Evolutionary conservation across 2,797 vertebrate genomes (phyloP).

Genomic region (Petrocephalus schoutedeni): DNA sequence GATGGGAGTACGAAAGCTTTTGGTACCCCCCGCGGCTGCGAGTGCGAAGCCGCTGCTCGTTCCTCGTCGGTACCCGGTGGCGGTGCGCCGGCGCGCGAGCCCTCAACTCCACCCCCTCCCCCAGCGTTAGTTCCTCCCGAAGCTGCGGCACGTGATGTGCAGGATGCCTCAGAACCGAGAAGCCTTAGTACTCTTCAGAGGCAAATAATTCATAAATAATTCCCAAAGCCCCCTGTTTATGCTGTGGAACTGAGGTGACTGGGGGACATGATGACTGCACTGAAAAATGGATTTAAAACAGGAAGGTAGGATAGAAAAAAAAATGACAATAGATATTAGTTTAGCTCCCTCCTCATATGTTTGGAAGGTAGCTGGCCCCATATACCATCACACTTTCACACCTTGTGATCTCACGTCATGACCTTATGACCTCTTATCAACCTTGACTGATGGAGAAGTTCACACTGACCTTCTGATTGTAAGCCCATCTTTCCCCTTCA

Average conservation of each 20-base stretch:
- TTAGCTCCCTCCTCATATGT: too few species aligned
- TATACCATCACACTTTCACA: too few species aligned
- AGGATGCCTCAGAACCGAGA: background rate
- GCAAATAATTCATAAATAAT: background rate
- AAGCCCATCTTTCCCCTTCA: background rate
- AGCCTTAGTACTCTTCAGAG: background rate
- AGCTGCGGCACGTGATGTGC: background rate
- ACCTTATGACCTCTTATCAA: background rate
- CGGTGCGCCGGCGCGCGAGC: background rate
- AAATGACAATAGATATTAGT: background rate
- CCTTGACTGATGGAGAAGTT: background rate
- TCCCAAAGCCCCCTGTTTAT: background rate
- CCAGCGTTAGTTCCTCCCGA: background rate
- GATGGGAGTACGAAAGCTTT: background rate
- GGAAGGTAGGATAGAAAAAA: background rate
- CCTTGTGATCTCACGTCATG: too few species aligned
- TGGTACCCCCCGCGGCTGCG: background rate
- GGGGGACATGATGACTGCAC: background rate
- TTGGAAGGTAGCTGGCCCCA: too few species aligned
- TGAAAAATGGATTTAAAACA: background rate
- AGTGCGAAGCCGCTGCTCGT: background rate
- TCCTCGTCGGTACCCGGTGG: background rate
- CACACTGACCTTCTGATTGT: background rate
- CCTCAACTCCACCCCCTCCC: background rate
- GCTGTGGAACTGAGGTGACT: background rate